Base-by-base conservation (phyloP, 2,113 vertebrate genomes). In the Steatornis caripensis region DNA sequence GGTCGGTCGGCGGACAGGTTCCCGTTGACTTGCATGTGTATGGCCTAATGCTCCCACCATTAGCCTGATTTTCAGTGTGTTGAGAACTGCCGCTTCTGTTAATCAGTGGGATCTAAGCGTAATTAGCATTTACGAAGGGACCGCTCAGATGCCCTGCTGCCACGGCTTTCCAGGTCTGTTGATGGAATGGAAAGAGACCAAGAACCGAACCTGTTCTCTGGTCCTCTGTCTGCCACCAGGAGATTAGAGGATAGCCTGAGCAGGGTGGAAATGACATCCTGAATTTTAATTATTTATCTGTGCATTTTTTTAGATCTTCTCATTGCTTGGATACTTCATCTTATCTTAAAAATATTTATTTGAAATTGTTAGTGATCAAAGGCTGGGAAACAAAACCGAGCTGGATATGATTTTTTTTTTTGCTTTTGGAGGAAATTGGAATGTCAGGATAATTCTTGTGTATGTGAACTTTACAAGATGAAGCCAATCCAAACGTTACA, bases 301-400 rank as follows among this genome's bases (percentile, higher is more conserved):
- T 89, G 76, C 77, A 87, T 89, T 97, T 86, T 64, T 89, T 94
- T 93, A 83, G 95, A 91, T 95, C 97, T 95, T 94, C 71, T 94
- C 51, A 82, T 90, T 95, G 94, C 97, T 96, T 89, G 95, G 94
- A 90, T 97, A 98, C 97, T 97, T 98, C 96, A 84, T 97, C 93
- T 98, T 96, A 94, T 95, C 97, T 97, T 97, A 98, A 98, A 97
- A 97, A 97, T 97, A 97, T 97, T 97, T 98, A 98, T 98, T 97
- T 98, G 97, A 98, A 98, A 98, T 98, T 97, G 94, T 96, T 97
- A 95, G 87, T 97, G 96, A 98, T 98, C 98, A 98, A 98, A 98
- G 97, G 90, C 96, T 95, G 89, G 87, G 94, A 97, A 97, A 97
- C 87, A 98, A 98, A 98, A 97, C 93, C 17, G 66, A 98, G 95